phyloP scores from a whole-genome alignment of 2,797 vertebrate species.

The Halcyon leucocephala region DNA sequence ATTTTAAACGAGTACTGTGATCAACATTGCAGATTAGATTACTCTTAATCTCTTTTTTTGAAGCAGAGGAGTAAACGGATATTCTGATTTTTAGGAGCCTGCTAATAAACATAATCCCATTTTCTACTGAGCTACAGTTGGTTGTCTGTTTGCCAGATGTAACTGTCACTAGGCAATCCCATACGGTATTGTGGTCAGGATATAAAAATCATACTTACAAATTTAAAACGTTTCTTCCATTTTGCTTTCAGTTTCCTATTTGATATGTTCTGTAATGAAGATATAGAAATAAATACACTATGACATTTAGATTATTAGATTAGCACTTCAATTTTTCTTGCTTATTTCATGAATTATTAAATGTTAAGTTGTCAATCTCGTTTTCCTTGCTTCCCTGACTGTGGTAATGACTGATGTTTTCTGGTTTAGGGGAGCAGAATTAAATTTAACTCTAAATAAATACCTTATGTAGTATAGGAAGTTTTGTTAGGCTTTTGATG shows the following conservation, averaged over 20 bases:
- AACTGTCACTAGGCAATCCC: neutral
- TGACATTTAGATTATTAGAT: neutral
- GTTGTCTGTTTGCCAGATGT: slow-evolving; percentile 30
- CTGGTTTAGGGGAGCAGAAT: neutral
- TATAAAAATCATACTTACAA: neutral
- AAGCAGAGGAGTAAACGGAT: neutral
- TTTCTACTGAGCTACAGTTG: slow-evolving; percentile 42
- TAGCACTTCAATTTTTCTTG: neutral
- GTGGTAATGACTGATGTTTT: neutral
- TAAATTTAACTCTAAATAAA: neutral
- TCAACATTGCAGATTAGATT: slow-evolving; percentile 13
- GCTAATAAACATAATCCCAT: slow-evolving; percentile 62
- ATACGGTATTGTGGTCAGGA: neutral
- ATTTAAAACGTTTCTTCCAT: neutral
- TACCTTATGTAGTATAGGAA: neutral
- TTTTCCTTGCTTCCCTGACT: neutral
- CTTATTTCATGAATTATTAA: neutral
- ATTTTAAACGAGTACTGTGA: slow-evolving; percentile 1
- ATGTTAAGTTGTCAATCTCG: neutral
- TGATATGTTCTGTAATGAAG: neutral
- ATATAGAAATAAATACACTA: neutral
- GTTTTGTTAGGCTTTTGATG: neutral
- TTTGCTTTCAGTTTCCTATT: neutral
- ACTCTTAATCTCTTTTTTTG: slow-evolving; percentile 39
- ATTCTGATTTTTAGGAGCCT: slow-evolving; percentile 30